Base-by-base conservation (phyloP, 2,113 vertebrate genomes). In the Dermatemys mawii region DNA sequence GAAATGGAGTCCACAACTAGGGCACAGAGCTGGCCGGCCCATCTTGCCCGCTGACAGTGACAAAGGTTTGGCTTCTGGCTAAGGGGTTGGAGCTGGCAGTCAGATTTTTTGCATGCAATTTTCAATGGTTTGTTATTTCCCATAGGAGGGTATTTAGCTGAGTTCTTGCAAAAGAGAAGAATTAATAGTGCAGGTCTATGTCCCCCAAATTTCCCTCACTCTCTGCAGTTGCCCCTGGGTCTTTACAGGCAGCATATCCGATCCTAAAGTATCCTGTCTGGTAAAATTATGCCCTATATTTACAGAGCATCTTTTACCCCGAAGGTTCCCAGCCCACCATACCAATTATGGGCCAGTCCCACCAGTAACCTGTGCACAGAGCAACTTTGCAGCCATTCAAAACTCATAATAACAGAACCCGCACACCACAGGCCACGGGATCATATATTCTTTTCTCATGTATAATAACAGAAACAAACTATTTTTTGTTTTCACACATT, bases 1-100 rank as follows among this genome's bases (percentile, higher is more conserved):
- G 98, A 99, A 98, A 98, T 98, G 98, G 98, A 98, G 98, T 98
- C 98, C 98, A 90, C 93, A 95, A 67, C 96, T 96, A 76, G 87
- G 97, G 93, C 91, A 91, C 88, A 83, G 92, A 91, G 76, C 92
- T 89, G 60, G 57, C 93, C 60, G 29, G 57, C 57, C 57, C 57
- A 35, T 29, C 27, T 29, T 29, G 12, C 55, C 55, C 55, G 13
- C 55, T 5, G 54, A 29, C 55, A 29, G 55, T 13, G 2, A 14
- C 27, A 57, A 26, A 32, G 55, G 6, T 29, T 29, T 32, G 55
- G 2, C 55, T 60, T 13, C 12, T 60, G 55, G 55, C 55, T 32
- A 12, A 32, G 27, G 55, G 55, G 6, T 13, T 29, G 55, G 11
- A 3, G 55, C 55, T 60, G 55, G 27, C 27, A 13, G 5, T 13